Base-by-base conservation (phyloP, 2,113 vertebrate species). In the Aplodontia rufa region DNA sequence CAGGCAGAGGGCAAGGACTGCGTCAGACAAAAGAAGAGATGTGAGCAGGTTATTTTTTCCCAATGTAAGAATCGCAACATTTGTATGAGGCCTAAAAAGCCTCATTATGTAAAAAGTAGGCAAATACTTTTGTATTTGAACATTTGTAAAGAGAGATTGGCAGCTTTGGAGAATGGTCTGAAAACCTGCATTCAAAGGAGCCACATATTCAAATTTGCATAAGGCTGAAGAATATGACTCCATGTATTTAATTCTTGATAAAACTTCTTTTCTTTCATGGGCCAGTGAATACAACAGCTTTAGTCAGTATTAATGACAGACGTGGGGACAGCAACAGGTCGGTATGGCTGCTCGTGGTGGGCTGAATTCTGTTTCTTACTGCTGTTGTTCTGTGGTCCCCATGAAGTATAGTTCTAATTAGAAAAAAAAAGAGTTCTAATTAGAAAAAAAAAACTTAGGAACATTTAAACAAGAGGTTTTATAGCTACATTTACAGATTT, bases 11-110 rank as follows among this genome's bases (percentile, higher is more conserved):
- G 64, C 55, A 95, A 93, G 47, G 35, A 37, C 30, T 60, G 84
- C 78, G 78, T 90, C 78, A 87, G 68, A 90, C 69, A 92, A 92
- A 93, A 96, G 90, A 93, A 93, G 74, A 76, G 78, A 69, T 30
- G 49, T 92, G 45, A 92, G 24, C 75, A 87, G 85, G 42, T 95
- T 94, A 58, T 92, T 92, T 81, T 62, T 32, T 17, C 53, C 68
- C 55, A 55, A 0, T 94, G 42, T 86, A 86, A 97, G 79, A 96
- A 96, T 45, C 90, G 85, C 49, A 75, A 49, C 79, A 81, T 91
- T 96, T 96, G 35, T 84, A 32, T 60, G 32, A 47, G 11, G 78
- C 35, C 71, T 91, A 51, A 72, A 96, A 97, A 79, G 82, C 85
- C 30, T 93, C 58, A 80, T 95, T 91, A 80, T 89, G 69, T 83